These are phyloP conservation scores for Falcaria lacertinaria DNA, from an alignment of 2,888 invertebrate species.

Conservation along the genomic window DNA sequence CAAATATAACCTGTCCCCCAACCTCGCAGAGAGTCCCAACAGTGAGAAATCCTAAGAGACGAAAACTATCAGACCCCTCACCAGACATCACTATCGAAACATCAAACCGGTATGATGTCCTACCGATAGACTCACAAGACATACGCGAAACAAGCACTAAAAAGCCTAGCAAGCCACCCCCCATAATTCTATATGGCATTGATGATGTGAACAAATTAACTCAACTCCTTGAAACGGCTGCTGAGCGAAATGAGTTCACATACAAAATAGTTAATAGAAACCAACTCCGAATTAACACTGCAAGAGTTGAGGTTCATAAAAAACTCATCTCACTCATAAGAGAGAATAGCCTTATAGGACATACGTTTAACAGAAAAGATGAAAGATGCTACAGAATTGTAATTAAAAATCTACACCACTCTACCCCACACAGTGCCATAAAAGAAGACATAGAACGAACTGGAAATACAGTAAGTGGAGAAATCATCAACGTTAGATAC, in stretches of 20 bases:
- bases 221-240: constrained; percentile 6
- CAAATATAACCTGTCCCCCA: no score
- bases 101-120: constrained; percentile 3
- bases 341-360: not conserved
- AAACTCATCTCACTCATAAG: not conserved
- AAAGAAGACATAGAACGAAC: not conserved
- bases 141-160: not conserved
- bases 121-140: constrained; percentile 4
- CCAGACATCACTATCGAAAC: not conserved
- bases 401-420: not conserved
- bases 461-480: not conserved
- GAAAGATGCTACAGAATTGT: not conserved
- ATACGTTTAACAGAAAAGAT: not conserved
- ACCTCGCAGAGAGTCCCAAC: constrained; percentile 6
- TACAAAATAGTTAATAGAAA: not conserved
- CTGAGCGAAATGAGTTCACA: not conserved
- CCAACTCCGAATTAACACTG: not conserved
- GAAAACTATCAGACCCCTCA: constrained; percentile 2
- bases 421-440: not conserved
- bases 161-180: constrained; percentile 8
- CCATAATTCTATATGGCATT: constrained; percentile 9
- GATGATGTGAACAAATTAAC: constrained; percentile 11
- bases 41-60: not conserved
- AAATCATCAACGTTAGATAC: constrained; percentile 1
- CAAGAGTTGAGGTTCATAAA: not conserved